Conservation (phyloP, 2,113 vertebrate genomes). For the Eonycteris spelaea region DNA sequence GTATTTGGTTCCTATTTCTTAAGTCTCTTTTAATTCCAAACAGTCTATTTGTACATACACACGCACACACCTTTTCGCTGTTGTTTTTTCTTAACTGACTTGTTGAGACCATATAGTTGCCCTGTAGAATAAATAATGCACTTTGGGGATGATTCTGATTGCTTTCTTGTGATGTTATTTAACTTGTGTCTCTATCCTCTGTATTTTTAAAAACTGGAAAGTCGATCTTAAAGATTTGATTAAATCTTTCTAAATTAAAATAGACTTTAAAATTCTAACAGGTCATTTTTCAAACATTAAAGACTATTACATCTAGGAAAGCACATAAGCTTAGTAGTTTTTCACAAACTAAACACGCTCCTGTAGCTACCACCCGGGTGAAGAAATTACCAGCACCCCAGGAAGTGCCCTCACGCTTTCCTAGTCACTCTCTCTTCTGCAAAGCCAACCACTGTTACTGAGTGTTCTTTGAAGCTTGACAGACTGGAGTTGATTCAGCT, state of each 20-base stretch:
- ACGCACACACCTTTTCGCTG: not conserved
- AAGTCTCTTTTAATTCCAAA: not conserved
- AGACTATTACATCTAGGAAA: not conserved
- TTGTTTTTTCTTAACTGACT: not conserved
- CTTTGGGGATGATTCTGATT: not conserved
- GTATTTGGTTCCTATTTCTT: not conserved
- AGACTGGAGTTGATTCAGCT: not conserved
- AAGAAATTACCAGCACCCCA: not conserved
- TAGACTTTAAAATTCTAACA: not conserved
- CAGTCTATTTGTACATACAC: not conserved
- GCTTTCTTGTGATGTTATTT: not conserved
- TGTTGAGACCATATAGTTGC: not conserved
- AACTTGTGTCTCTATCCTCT: not conserved
- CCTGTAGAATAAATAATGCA: not conserved
- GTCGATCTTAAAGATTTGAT: not conserved
- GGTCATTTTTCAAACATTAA: not conserved
- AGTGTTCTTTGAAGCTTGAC: not conserved
- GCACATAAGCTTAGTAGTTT: not conserved
- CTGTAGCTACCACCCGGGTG: not conserved
- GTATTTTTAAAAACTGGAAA: not conserved
- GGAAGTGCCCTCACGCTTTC: not conserved
- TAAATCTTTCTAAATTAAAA: not conserved
- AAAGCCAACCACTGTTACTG: not conserved
- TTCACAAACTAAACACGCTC: not conserved
- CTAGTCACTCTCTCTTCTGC: not conserved